Evolutionary conservation across 1,140 invertebrate species (phyloP).

Genomic region (Drosophila lacteicornis): DNA sequence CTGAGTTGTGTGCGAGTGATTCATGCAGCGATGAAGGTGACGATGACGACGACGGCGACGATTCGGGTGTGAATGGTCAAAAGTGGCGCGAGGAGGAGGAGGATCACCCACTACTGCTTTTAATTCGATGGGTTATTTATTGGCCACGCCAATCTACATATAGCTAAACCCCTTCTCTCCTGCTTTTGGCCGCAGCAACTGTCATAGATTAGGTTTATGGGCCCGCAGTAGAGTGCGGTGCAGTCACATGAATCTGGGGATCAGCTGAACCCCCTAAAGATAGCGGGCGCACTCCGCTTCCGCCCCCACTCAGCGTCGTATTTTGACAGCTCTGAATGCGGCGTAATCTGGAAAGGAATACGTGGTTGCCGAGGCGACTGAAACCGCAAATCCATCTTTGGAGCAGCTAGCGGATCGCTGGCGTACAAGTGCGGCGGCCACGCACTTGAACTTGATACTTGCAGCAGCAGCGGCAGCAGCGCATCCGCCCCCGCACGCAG

Average conservation of each 20-base stretch:
- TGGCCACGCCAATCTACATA: conserved; percentile 1
- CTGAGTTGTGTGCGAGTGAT: conserved; percentile 26
- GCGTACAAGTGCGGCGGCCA: conserved; percentile 50
- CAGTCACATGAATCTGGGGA: conserved; percentile 45
- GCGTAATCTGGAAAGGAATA: conserved; percentile 37
- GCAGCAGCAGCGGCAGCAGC: not conserved
- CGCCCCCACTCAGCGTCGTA: conserved; percentile 1
- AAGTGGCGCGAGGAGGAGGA: conserved; percentile 38
- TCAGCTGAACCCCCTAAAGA: conserved; percentile 33
- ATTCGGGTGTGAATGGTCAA: conserved; percentile 45
- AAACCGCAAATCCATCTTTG: conserved; percentile 29
- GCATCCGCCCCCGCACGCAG: conserved; percentile 27
- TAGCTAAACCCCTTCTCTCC: not conserved
- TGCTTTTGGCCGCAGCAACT: conserved; percentile 1
- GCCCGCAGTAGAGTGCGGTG: not conserved
- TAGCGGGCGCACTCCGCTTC: conserved; percentile 6
- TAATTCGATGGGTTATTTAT: conserved; percentile 1
- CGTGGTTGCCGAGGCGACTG: conserved; percentile 19
- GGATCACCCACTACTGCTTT: not conserved
- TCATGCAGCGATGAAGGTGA: conserved; percentile 39
- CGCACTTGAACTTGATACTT: conserved; percentile 72
- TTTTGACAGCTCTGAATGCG: conserved; percentile 16
- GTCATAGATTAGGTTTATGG: conserved; percentile 17
- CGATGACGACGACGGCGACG: conserved; percentile 4
- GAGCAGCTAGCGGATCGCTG: conserved; percentile 3